Evolutionary conservation across 2,113 vertebrate species (phyloP).

Genomic region (Calonectris borealis): DNA sequence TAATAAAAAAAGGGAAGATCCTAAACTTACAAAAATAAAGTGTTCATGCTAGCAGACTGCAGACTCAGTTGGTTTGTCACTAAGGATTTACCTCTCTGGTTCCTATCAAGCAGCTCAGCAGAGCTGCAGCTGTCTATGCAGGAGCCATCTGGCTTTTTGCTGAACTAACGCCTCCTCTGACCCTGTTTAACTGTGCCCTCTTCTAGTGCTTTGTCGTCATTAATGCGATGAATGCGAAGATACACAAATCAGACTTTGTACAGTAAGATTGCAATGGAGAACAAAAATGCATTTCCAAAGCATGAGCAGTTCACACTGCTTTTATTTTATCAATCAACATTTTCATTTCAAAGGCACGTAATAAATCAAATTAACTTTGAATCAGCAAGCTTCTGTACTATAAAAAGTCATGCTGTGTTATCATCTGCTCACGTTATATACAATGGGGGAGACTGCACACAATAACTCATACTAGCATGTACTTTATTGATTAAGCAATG

Average conservation of each 20-base stretch:
- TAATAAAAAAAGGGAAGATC: not conserved
- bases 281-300: not conserved
- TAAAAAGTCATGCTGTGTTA: conserved; percentile 71
- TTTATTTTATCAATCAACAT: conserved; percentile 41
- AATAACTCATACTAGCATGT: not conserved
- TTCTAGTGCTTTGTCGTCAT: not conserved
- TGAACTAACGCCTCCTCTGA: conserved; percentile 18
- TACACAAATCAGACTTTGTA: not conserved
- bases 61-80: conserved; percentile 27
- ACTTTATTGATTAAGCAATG: not conserved
- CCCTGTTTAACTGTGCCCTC: not conserved
- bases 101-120: conserved; percentile 50
- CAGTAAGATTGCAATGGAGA: not conserved
- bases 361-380: conserved; percentile 69
- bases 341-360: conserved; percentile 24
- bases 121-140: conserved; percentile 59
- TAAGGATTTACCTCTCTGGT: conserved; percentile 40
- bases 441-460: not conserved
- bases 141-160: conserved; percentile 64
- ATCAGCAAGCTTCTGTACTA: conserved; percentile 66
- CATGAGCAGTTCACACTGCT: not conserved
- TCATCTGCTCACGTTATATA: conserved; percentile 68
- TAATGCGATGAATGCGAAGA: not conserved
- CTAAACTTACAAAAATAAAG: not conserved
- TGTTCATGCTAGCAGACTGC: not conserved